Evolutionary conservation across 2,113 vertebrate species (phyloP), one percentile per base, ranked within the genome.

Genomic region (Mirounga angustirostris): DNA sequence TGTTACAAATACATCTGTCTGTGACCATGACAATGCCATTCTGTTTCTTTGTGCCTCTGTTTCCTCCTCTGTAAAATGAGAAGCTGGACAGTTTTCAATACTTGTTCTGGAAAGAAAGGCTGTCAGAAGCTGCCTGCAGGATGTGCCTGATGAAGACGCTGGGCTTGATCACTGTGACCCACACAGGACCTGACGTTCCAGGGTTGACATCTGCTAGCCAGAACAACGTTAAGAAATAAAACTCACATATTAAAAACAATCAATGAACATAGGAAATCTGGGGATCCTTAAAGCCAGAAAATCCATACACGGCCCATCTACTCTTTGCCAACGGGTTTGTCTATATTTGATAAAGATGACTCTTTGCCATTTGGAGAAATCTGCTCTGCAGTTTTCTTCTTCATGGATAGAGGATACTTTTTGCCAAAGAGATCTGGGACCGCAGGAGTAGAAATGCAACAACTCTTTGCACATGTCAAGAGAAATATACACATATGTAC

Each of bases 401-500:
- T 88, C 84, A 67, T 73, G 43, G 81, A 91, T 81, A 7, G 30
- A 52, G 85, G 50, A 50, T 18, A 65, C 50, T 82, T 92, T 92
- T 24, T 74, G 79, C 76, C 59, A 91, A 93, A 96, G 83, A 88
- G 67, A 73, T 85, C 21, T 91, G 84, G 91, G 69, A 81, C n/a
- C 24, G 71, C 69, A 46, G 30, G 33, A 87, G 26, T 54, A 56
- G 91, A 89, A 93, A 91, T 52, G n/a, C 33, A 95, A 82, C 40
- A 88, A 85, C 54, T 89, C 63, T 90, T 56, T 92, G 73, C 33
- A 89, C 81, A 56, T 43, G 73, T 92, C 95, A 97, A 93, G 91
- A 95, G 92, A 94, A 97, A 97, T 84, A 96, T 5, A 96, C 83
- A 97, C 88, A n/a, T 85, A 89, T 76, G 69, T 73, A 94, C 80